These are phyloP conservation scores for Mastacembelus armatus DNA, from an alignment of 2,797 vertebrate species.

Conservation along the genomic window DNA sequence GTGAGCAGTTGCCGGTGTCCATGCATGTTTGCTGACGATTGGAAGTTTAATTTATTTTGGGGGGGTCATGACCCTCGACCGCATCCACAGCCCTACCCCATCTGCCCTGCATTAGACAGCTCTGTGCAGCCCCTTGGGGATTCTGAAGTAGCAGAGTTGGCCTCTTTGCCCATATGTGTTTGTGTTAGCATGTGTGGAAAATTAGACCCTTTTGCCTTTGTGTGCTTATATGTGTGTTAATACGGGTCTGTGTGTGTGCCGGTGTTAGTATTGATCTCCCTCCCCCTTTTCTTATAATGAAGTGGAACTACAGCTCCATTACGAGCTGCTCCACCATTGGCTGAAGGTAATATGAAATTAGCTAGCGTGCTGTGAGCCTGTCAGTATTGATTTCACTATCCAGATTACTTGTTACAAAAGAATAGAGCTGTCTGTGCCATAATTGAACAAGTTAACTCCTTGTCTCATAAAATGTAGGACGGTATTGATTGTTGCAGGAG, in stretches of 20 bases:
- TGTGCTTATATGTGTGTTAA: slow-evolving; percentile 43
- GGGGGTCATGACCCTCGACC: slow-evolving; percentile 62
- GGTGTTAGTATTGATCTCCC: slow-evolving; percentile 92
- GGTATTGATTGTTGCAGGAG: slow-evolving; percentile 91
- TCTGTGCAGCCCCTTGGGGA: slow-evolving; percentile 63
- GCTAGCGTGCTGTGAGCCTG: slow-evolving; percentile 93
- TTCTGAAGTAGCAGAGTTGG: slow-evolving; percentile 61
- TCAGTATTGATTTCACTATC: slow-evolving; percentile 99
- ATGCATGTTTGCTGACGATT: slow-evolving; percentile 50
- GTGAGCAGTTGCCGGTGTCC: slow-evolving; percentile 24
- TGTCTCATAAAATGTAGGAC: slow-evolving; percentile 99
- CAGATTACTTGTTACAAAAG: slow-evolving; percentile 99
- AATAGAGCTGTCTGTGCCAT: slow-evolving; percentile 99
- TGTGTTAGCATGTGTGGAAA: slow-evolving; percentile 55
- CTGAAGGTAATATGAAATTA: slow-evolving; percentile 99
- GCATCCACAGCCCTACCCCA: slow-evolving; percentile 53
- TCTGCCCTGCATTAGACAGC: slow-evolving; percentile 70
- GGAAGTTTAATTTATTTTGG: slow-evolving; percentile 76
- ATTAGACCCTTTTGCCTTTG: slow-evolving; percentile 50
- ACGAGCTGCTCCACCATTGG: slow-evolving; percentile 90
- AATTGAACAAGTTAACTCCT: slow-evolving; percentile 99
- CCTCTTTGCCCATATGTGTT: slow-evolving; percentile 62
- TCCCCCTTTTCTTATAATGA: slow-evolving; percentile 89
- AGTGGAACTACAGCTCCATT: slow-evolving; percentile 98
- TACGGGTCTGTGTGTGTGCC: slow-evolving; percentile 44